phyloP scores from a whole-genome alignment of 2,113 vertebrate species.

The Pholis gunnellus region DNA sequence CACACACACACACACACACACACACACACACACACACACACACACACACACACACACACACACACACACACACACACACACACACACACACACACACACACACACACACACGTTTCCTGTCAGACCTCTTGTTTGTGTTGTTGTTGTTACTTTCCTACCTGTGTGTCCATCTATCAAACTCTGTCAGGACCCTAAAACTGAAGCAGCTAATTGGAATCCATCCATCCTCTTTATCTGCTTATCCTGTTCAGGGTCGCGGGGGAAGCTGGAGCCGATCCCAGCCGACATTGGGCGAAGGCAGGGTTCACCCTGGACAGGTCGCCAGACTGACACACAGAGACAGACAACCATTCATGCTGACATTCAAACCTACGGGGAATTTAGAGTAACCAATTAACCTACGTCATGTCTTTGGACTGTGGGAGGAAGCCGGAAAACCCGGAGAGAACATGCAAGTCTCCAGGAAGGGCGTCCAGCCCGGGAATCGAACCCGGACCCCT shows the following conservation, averaged over 20 bases:
- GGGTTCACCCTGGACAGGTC: not conserved
- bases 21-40: constrained; percentile 14
- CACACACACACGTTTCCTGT: not conserved
- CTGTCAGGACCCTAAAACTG: not conserved
- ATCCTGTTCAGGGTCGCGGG: not conserved
- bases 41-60: not conserved
- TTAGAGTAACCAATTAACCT: not conserved
- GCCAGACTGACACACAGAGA: not conserved
- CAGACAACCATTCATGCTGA: not conserved
- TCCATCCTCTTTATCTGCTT: not conserved
- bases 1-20: not conserved
- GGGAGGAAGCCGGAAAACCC: too few species aligned
- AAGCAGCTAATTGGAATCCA: not conserved
- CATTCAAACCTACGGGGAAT: not conserved
- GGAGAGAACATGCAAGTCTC: not conserved
- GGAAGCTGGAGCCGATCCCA: not conserved
- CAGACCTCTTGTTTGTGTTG: not conserved
- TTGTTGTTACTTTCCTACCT: not conserved
- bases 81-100: not conserved
- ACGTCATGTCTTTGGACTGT: not conserved
- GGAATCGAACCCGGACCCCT: too few species aligned
- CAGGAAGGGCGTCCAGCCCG: too few species aligned
- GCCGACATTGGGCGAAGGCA: too few species aligned
- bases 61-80: not conserved
- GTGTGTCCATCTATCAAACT: not conserved